phyloP scores from a whole-genome alignment of 2,113 vertebrate species.

The Acanthochromis polyacanthus region DNA sequence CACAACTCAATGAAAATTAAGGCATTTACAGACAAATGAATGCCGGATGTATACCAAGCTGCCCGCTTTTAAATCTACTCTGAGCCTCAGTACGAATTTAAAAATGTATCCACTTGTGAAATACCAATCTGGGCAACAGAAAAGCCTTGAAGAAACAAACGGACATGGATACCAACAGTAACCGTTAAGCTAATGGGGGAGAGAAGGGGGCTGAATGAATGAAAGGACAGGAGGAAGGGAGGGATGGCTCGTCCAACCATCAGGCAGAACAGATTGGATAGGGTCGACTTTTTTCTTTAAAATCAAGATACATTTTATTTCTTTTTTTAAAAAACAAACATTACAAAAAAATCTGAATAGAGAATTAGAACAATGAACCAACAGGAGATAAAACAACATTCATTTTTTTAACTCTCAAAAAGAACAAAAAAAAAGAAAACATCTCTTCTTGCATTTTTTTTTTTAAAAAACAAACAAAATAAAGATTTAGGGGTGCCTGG shows the following conservation, averaged over 20 bases:
- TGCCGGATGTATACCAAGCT: constrained; percentile 42
- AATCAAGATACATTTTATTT: constrained; percentile 90
- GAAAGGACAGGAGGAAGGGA: background rate
- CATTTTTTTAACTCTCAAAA: constrained; percentile 67
- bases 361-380: constrained; percentile 83
- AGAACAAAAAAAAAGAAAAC: constrained; percentile 42
- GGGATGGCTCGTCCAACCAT: constrained; percentile 39
- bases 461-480: constrained; percentile 49
- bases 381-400: constrained; percentile 76
- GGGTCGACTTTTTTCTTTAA: constrained; percentile 81
- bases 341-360: constrained; percentile 87
- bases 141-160: constrained; percentile 21
- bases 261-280: constrained; percentile 78
- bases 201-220: background rate
- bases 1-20: constrained; percentile 69
- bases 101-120: constrained; percentile 31
- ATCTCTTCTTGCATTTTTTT: constrained; percentile 65
- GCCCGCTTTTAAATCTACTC: constrained; percentile 15
- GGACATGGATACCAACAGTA: constrained; percentile 27
- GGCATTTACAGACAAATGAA: constrained; percentile 74
- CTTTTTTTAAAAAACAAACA: constrained; percentile 89
- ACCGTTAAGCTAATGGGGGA: constrained; percentile 3
- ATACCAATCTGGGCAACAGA: constrained; percentile 15
- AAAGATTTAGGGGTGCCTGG: constrained; percentile 74
- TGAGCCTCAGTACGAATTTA: constrained; percentile 21